Base-by-base conservation (phyloP, 2,113 vertebrate genomes). In the Mystacornis crossleyi region DNA sequence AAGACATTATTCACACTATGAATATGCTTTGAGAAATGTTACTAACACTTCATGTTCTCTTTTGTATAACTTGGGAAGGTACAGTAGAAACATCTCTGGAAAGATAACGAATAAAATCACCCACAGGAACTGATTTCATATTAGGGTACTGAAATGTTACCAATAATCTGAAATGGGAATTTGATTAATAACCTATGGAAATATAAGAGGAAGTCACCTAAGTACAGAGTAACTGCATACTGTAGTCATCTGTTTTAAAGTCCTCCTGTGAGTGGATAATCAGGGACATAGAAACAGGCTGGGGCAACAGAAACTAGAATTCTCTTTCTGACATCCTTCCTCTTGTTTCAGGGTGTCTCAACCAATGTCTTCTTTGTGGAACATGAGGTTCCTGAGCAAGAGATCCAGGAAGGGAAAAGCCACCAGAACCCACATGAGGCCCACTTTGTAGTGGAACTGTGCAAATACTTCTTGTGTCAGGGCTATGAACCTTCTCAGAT, bases 341-440 rank as follows among this genome's bases (percentile, higher is more conserved):
- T 86, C 80, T 81, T 72, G 45, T 91, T 97, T 58, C 94, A 99
- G 99, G 99, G 99, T 1, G 93, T 99, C 9, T 95, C 96, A 50
- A 98, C 98, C 86, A 99, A 99, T 75, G 70, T 99, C 38, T 99
- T 98, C 97, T 99, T 99, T 96, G 86, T 99, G 97, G 98, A 99
- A 86, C 99, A 99, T 93, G 95, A 91, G 67, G 95, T 98, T 42
- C 96, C 48, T 6, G 99, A 99, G 89, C 97, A 98, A 93, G 97
- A 98, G 81, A 98, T 99, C 79, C 97, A 97, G 86, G 99, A 99
- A 95, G 99, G 99, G 33, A 99, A 69, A 97, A 99, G 99, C 96
- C 99, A 99, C 92, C 98, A 99, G 97, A 99, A 99, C 93, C 83
- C 4, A 20, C 99, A 99, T 0, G 99, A 99, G 92, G 99, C 99